phyloP scores from a whole-genome alignment of 2,113 vertebrate genomes.

The Pontoporia blainvillei region DNA sequence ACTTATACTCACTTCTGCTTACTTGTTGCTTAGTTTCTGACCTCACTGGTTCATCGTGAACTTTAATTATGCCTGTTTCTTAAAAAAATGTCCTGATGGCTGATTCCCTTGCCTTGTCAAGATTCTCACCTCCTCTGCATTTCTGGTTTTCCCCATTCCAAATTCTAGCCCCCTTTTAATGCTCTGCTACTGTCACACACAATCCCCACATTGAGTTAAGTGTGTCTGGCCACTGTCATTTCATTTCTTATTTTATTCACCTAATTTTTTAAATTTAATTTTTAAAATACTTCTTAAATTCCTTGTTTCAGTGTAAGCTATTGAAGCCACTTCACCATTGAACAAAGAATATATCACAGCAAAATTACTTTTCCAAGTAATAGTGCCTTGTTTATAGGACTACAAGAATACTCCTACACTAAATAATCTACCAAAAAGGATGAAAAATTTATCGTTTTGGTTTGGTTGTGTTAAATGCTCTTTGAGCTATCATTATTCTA shows the following conservation, averaged over 20 bases:
- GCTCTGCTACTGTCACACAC: not conserved
- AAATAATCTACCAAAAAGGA: not conserved
- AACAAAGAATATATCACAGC: conserved; percentile 5
- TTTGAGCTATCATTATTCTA: not conserved
- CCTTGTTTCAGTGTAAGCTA: not conserved
- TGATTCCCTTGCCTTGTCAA: not conserved
- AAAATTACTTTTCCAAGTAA: conserved; percentile 3
- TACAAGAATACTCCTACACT: not conserved
- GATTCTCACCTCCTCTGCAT: not conserved
- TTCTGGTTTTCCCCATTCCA: not conserved
- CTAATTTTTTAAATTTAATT: not conserved
- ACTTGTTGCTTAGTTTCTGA: conserved; percentile 29
- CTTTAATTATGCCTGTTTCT: conserved; percentile 24
- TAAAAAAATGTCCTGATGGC: not conserved
- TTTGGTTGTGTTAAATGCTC: conserved; percentile 12
- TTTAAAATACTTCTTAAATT: not conserved
- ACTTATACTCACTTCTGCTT: conserved; percentile 41
- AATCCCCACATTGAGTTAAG: not conserved
- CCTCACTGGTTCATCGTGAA: conserved; percentile 15
- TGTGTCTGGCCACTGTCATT: not conserved
- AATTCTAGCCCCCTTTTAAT: not conserved
- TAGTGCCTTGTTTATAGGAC: not conserved
- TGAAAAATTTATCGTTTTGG: not conserved
- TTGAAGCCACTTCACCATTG: not conserved
- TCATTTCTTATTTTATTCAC: conserved; percentile 24